Percentiles rank a stretch among this genome's conserved stretches.
Evolutionary conservation across 2,797 vertebrate species (phyloP).

Genomic region (Hipposideros larvatus): DNA sequence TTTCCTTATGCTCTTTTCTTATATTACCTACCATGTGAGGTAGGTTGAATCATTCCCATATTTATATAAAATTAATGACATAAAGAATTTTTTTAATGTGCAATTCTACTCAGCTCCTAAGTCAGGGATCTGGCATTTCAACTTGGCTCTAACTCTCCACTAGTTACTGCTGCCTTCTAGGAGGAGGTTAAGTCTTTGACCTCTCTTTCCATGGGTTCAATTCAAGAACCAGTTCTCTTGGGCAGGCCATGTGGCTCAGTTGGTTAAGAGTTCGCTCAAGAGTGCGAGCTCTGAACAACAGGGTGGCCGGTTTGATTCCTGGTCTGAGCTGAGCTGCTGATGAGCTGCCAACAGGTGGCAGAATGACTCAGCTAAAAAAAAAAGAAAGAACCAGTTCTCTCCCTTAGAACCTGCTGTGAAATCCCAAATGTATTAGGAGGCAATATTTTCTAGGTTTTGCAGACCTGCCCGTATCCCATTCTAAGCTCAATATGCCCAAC

Average conservation of each 20-base stretch:
- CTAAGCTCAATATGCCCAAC: background rate
- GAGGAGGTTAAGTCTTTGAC: background rate
- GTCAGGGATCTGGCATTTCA: background rate
- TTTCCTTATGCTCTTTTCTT: background rate
- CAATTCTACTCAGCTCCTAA: background rate
- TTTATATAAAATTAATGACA: background rate
- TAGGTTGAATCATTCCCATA: background rate
- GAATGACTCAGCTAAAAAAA: no score
- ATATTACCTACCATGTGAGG: background rate
- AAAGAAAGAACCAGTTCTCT: background rate
- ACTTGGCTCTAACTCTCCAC: background rate
- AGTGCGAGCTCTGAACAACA: no score
- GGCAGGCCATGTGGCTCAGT: no score
- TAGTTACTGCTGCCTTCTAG: background rate
- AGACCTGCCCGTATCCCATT: background rate
- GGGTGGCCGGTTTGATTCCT: no score
- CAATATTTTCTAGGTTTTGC: background rate
- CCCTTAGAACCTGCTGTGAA: background rate
- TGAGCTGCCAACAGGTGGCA: no score
- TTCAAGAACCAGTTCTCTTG: background rate
- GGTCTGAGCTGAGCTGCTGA: no score
- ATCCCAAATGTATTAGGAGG: background rate
- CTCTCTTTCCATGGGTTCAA: background rate
- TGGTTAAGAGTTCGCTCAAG: no score
- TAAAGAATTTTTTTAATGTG: background rate